Conservation (phyloP, 1,140 invertebrate genomes). For the Drosophila jambulina region DNA sequence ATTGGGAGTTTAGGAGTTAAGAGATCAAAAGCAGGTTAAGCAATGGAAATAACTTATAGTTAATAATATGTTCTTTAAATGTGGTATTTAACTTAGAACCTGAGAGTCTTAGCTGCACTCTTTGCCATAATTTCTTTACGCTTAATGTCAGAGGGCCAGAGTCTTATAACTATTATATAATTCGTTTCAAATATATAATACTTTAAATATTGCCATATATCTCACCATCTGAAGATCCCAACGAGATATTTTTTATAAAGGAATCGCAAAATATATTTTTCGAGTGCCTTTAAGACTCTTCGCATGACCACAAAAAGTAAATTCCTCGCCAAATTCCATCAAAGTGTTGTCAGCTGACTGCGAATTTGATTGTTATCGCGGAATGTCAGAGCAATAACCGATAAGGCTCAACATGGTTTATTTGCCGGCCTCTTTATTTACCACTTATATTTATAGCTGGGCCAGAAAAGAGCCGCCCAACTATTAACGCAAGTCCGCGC, state of each 20-base stretch:
- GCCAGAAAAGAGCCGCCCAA: slow-evolving; percentile 27
- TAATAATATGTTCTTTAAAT: too few relatives aligned
- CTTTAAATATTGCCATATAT: too few relatives aligned
- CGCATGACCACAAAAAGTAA: slow-evolving; percentile 37
- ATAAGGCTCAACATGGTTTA: slow-evolving; percentile 60
- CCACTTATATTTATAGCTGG: slow-evolving; percentile 47
- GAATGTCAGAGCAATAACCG: slow-evolving; percentile 58
- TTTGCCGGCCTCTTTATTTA: slow-evolving; percentile 25
- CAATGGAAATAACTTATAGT: too few relatives aligned
- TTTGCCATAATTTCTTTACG: too few relatives aligned
- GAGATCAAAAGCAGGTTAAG: neutral
- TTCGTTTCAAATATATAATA: neutral
- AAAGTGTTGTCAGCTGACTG: slow-evolving; percentile 61
- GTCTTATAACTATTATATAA: neutral
- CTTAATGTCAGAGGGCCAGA: too few relatives aligned
- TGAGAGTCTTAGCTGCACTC: too few relatives aligned
- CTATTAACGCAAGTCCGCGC: slow-evolving; percentile 27
- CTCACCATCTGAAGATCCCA: too few relatives aligned
- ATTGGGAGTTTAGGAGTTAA: neutral
- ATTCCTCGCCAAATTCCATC: slow-evolving; percentile 30
- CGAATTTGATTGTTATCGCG: slow-evolving; percentile 41
- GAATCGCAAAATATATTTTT: neutral
- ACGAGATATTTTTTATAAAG: neutral
- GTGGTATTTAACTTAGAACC: too few relatives aligned
- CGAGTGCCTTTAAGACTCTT: slow-evolving; percentile 14